Evolutionary conservation across 2,797 vertebrate genomes (phyloP), one percentile per base, ranked within the genome.

Genomic region (Ptychobarbus kaznakovi): DNA sequence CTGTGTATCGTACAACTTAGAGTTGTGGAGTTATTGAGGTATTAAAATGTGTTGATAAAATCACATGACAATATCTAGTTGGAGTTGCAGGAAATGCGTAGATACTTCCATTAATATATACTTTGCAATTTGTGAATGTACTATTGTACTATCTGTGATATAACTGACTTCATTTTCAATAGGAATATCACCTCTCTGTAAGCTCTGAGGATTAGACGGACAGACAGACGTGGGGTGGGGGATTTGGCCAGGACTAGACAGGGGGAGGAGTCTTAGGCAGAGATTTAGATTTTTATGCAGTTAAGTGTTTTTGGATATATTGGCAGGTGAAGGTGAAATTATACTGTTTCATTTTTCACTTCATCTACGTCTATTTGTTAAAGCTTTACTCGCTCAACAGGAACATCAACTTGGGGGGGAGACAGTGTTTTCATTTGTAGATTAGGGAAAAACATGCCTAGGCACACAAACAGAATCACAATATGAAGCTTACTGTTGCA

Each of bases 241-340:
- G 82, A 86, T 86, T 88, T 82, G 38, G 81, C 22, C 49, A 56
- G 58, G 22, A 49, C 83, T 68, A 86, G 81, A 44, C 56, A 3
- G 76, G 20, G 63, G 35, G 46, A 38, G 77, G 73, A 72, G 16
- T 76, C 44, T 81, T 25, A n/a, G 25, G 8, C 73, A 49, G 22
- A 70, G 35, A 18, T 15, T 77, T 40, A 8, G 65, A 10, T 56
- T 77, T 38, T 40, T 18, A 58, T 58, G 74, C 32, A 38, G 12
- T 28, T 73, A 16, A 28, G 13, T 10, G 25, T 58, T n/a, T 76
- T 76, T 40, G 46, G 25, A 32, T 18, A 3, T 76, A 20, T 53
- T 3, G 46, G 6, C 32, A 73, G 16, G 15, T 75, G 10, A 38
- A n/a, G 1, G 20, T n/a, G 6, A 40, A 75, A 38, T 76, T 11